phyloP scores from a whole-genome alignment of 2,888 invertebrate species.

The Orthosia gracilis region DNA sequence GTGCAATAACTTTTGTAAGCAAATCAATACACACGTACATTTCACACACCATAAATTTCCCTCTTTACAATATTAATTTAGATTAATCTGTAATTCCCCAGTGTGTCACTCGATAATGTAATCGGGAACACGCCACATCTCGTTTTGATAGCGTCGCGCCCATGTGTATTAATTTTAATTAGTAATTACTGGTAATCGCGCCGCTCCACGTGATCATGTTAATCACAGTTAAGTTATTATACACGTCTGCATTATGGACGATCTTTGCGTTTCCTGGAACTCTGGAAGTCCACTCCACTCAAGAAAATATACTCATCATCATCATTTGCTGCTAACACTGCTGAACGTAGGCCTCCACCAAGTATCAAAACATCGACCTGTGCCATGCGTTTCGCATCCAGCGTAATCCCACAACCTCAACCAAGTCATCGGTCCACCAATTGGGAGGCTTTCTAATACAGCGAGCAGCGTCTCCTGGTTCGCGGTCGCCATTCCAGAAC shows the following conservation, averaged over 20 bases:
- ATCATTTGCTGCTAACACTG: too few relatives aligned
- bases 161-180: constrained; percentile 55
- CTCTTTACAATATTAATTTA: neutral
- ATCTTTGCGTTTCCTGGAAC: neutral
- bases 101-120: neutral
- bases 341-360: too few relatives aligned
- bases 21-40: neutral
- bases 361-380: too few relatives aligned
- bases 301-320: too few relatives aligned
- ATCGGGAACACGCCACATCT: constrained; percentile 19
- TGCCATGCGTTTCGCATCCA: too few relatives aligned
- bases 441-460: too few relatives aligned
- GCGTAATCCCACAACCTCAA: too few relatives aligned
- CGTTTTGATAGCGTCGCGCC: constrained; percentile 18
- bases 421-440: too few relatives aligned
- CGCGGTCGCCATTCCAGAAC: too few relatives aligned
- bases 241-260: neutral
- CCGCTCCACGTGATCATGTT: constrained; percentile 19
- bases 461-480: too few relatives aligned
- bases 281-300: too few relatives aligned
- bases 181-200: constrained; percentile 55
- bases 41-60: neutral
- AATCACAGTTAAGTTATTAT: constrained; percentile 48
- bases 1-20: neutral
- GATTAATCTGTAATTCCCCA: neutral